A percentile compares a stretch with the other conserved stretches of the same genome.
These are phyloP conservation scores for Eupithecia pulchellata DNA, from an alignment of 2,888 invertebrate species.

Conservation along the genomic window DNA sequence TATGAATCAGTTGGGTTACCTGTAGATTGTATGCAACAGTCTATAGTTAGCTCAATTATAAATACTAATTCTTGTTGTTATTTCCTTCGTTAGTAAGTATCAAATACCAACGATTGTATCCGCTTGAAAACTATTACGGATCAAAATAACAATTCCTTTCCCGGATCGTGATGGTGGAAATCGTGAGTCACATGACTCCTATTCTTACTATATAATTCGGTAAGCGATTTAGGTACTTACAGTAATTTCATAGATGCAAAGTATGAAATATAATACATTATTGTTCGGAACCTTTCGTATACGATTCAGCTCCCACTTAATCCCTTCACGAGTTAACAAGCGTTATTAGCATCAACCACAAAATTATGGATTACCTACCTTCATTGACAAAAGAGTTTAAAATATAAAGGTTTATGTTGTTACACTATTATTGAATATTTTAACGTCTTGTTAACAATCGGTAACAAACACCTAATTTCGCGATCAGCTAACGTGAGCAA, in stretches of 20 bases:
- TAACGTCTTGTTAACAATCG: slow-evolving; percentile 70
- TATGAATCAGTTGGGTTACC: too few relatives aligned
- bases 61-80: too few relatives aligned
- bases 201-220: neutral
- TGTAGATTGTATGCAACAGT: too few relatives aligned
- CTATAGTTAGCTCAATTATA: too few relatives aligned
- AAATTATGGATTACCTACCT: slow-evolving; percentile 56
- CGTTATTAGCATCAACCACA: slow-evolving; percentile 81
- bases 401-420: neutral
- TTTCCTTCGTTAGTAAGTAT: too few relatives aligned
- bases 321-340: slow-evolving; percentile 69
- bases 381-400: slow-evolving; percentile 71
- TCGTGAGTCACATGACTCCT: neutral
- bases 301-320: neutral
- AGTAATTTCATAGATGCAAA: neutral
- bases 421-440: slow-evolving; percentile 53
- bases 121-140: neutral
- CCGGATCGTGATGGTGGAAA: neutral
- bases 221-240: neutral
- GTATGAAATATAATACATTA: neutral
- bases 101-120: neutral
- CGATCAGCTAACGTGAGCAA: slow-evolving; percentile 57
- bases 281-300: neutral
- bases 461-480: slow-evolving; percentile 64
- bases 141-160: neutral